A percentile compares a stretch with the other conserved stretches of the same genome.
phyloP scores from a whole-genome alignment of 2,888 invertebrate species.

The Diachrysia chrysitis region DNA sequence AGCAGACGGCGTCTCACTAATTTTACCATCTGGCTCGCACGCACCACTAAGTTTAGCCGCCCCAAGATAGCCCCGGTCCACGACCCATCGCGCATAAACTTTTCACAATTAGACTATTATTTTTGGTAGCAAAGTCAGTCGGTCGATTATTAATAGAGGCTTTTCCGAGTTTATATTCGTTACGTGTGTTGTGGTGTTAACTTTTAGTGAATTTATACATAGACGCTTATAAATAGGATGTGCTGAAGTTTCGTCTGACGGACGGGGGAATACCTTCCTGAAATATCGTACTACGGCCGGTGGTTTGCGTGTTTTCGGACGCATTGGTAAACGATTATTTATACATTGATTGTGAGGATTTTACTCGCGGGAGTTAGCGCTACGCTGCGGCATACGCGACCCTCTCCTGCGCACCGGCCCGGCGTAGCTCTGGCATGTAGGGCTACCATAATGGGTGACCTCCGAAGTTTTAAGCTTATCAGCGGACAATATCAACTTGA shows the following conservation, averaged over 20 bases:
- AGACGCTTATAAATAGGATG: slow-evolving; percentile 90
- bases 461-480: slow-evolving; percentile 10
- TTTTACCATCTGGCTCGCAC: slow-evolving; percentile 88
- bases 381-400: slow-evolving; percentile 56
- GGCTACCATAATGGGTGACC: slow-evolving; percentile 32
- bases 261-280: slow-evolving; percentile 90
- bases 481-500: background rate
- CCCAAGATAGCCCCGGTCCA: slow-evolving; percentile 90
- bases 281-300: slow-evolving; percentile 89
- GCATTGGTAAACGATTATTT: slow-evolving; percentile 89
- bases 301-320: slow-evolving; percentile 88
- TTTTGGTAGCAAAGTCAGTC: slow-evolving; percentile 90
- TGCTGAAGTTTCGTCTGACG: slow-evolving; percentile 89
- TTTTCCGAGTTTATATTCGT: slow-evolving; percentile 90
- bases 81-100: slow-evolving; percentile 90
- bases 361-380: slow-evolving; percentile 67
- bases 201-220: slow-evolving; percentile 90
- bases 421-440: slow-evolving; percentile 54
- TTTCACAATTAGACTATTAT: slow-evolving; percentile 90
- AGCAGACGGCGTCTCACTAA: slow-evolving; percentile 89
- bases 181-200: slow-evolving; percentile 90
- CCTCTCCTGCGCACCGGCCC: slow-evolving; percentile 41
- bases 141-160: slow-evolving; percentile 90
- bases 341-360: slow-evolving; percentile 85
- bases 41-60: slow-evolving; percentile 90